Percentiles rank a stretch among this genome's conserved stretches.
Evolutionary conservation across 2,797 vertebrate species (phyloP).

Genomic region (Rallus crepitans): DNA sequence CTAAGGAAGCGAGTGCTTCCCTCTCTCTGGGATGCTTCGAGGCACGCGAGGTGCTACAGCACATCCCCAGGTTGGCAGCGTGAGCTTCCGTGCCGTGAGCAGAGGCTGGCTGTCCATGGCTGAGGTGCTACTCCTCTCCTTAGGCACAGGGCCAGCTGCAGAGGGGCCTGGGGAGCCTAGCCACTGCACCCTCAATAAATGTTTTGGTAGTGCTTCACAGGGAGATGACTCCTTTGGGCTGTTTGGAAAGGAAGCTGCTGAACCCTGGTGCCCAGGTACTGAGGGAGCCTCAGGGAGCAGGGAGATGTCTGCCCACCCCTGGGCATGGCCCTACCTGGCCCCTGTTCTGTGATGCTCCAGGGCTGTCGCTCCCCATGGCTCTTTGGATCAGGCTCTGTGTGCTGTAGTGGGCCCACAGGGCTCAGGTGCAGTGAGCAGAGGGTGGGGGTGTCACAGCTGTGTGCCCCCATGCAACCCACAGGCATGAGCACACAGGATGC

Average conservation of each 20-base stretch:
- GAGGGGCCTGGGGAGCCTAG: background rate
- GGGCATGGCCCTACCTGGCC: background rate
- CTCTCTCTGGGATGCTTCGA: background rate
- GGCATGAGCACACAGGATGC: too few relatives aligned
- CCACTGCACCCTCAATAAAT: background rate
- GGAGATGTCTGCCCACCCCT: background rate
- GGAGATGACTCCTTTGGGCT: background rate
- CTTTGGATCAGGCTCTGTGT: accelerated
- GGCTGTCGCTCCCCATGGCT: background rate
- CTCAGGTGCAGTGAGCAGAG: accelerated
- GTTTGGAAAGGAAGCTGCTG: background rate
- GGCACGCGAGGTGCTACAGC: accelerated
- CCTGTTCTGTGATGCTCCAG: background rate
- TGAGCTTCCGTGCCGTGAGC: accelerated
- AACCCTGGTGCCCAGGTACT: background rate
- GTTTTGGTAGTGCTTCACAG: background rate
- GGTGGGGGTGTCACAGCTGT: background rate
- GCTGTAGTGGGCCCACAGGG: background rate
- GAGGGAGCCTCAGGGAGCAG: accelerated
- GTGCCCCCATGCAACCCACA: accelerated
- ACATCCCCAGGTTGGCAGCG: background rate
- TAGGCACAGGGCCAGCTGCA: background rate
- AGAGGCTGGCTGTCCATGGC: background rate
- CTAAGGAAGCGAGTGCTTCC: accelerated
- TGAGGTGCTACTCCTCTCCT: background rate